phyloP scores from a whole-genome alignment of 2,888 invertebrate genomes.

The Amphiduros pacificus region DNA sequence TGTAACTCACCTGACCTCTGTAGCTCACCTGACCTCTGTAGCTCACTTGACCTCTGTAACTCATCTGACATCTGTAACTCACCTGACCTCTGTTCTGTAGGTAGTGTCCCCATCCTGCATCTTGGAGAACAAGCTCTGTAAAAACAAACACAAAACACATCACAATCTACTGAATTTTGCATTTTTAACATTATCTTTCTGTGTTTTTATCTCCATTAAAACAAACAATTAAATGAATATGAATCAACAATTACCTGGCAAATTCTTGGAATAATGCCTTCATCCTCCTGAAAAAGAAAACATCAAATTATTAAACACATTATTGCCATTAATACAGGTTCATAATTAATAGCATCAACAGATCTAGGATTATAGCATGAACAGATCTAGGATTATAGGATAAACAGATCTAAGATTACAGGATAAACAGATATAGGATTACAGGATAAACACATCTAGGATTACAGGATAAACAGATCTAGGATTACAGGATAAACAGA shows the following conservation, averaged over 20 bases:
- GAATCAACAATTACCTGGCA: slow-evolving; percentile 39
- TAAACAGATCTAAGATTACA: too few species aligned
- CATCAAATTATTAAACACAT: not conserved
- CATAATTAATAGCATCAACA: too few species aligned
- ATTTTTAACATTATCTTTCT: not conserved
- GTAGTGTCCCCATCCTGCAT: slow-evolving; percentile 46
- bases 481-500: too few species aligned
- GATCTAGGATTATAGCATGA: too few species aligned
- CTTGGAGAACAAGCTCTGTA: slow-evolving; percentile 40
- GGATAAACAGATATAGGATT: too few species aligned
- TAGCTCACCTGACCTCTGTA: too few species aligned
- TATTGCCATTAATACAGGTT: too few species aligned
- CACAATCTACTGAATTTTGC: not conserved
- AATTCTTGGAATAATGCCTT: slow-evolving; percentile 55
- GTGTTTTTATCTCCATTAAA: not conserved
- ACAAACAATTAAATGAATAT: not conserved
- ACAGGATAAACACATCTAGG: too few species aligned
- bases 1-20: too few species aligned
- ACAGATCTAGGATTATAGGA: too few species aligned
- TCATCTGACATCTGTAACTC: slow-evolving; percentile 12
- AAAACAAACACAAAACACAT: not conserved
- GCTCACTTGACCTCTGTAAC: too few species aligned
- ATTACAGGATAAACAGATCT: too few species aligned
- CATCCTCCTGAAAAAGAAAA: slow-evolving; percentile 41
- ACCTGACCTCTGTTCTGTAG: slow-evolving; percentile 62